These are phyloP conservation scores for Prietella phreatophila DNA, from an alignment of 2,113 vertebrate genomes.

Conservation along the genomic window DNA sequence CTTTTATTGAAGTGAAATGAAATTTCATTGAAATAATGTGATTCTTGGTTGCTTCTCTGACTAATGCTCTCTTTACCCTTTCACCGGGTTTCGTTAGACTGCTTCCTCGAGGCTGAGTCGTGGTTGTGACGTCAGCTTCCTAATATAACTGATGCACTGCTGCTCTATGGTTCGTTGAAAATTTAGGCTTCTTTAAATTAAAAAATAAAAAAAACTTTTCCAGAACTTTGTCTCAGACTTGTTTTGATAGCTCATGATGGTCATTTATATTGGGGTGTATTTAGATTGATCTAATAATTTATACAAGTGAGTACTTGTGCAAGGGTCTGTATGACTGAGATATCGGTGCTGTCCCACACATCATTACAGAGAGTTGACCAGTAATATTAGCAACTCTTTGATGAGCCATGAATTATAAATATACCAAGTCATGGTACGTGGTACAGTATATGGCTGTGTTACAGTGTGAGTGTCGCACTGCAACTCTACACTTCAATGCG, in stretches of 20 bases:
- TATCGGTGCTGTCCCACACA: neutral
- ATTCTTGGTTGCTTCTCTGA: neutral
- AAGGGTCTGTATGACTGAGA: neutral
- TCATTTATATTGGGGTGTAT: neutral
- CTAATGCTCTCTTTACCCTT: neutral
- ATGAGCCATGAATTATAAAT: neutral
- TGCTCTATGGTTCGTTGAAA: neutral
- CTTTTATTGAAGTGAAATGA: neutral
- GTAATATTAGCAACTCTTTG: neutral
- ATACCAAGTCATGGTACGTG: neutral
- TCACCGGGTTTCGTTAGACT: neutral
- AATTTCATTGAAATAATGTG: neutral
- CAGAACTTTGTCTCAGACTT: neutral
- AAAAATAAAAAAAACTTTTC: neutral
- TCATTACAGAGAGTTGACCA: neutral
- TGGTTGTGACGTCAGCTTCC: neutral
- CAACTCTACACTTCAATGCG: neutral
- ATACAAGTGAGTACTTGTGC: neutral
- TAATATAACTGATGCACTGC: neutral
- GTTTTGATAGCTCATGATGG: neutral
- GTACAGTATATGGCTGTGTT: neutral
- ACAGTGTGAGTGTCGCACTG: neutral
- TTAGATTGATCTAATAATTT: slow-evolving; percentile 1
- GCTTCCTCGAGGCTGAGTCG: neutral
- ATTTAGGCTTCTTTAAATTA: neutral